Percentiles rank a stretch among this genome's conserved stretches.
phyloP scores from a whole-genome alignment of 2,113 vertebrate species.

The Cathartes aura region DNA sequence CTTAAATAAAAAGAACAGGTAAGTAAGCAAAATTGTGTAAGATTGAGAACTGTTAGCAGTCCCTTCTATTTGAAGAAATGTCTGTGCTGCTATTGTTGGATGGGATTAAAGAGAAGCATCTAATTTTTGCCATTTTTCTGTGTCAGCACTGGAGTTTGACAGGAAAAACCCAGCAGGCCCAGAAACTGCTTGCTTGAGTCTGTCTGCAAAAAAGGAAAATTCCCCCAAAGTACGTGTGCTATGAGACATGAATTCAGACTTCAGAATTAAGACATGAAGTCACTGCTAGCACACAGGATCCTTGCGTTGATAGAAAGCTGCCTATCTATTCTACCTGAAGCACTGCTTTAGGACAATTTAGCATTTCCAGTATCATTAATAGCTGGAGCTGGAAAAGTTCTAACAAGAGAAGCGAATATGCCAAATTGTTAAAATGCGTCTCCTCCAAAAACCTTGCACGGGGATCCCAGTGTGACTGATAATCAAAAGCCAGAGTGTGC shows the following conservation, averaged over 20 bases:
- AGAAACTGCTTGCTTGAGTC: neutral
- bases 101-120: neutral
- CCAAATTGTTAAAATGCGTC: neutral
- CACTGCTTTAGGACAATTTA: neutral
- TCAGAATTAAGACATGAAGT: neutral
- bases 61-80: neutral
- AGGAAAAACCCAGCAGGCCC: neutral
- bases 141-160: conserved; percentile 22
- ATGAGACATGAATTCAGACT: neutral
- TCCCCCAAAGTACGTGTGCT: neutral
- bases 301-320: neutral
- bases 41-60: neutral
- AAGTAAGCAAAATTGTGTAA: neutral
- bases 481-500: neutral
- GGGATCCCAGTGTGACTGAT: neutral
- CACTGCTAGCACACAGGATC: neutral
- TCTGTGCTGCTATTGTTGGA: neutral
- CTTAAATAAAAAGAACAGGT: neutral
- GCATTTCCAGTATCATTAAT: neutral
- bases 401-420: neutral
- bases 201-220: neutral
- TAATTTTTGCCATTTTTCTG: conserved; percentile 14
- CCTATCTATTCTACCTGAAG: neutral
- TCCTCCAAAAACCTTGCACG: neutral
- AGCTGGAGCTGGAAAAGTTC: neutral